Evolutionary conservation across 2,797 vertebrate species (phyloP), one percentile per base, ranked within the genome.

Genomic region (Serranus cabrilla): DNA sequence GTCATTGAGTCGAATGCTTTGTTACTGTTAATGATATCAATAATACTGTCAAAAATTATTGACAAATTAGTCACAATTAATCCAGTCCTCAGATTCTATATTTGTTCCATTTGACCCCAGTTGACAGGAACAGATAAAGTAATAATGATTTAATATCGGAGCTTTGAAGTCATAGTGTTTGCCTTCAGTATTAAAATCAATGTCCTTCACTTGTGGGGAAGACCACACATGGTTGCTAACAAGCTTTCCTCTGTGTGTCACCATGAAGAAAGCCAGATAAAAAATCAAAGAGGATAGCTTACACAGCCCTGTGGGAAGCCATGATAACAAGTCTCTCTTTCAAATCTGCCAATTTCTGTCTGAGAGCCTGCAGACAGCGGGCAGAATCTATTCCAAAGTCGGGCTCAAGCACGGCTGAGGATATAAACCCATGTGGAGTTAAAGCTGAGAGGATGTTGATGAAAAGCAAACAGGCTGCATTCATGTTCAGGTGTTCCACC

Each of bases 351-450:
- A 34, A 7, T 52, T 58, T 20, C n/a, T 59, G 55, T 18, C 27
- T 39, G 14, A 58, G 31, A 50, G 46, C 55, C 64, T 52, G 47
- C 65, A 71, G 61, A 78, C 31, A n/a, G 17, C 9, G 5, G 55
- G 50, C 31, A 9, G 25, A 66, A 69, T 76, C 57, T 50, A 14
- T 71, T 68, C 27, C 71, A 62, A 4, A 57, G 62, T 42, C 68
- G 21, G 37, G 63, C 70, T 37, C 68, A 47, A 82, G 60, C 14
- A 43, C 39, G 11, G 12, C 3, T 23, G 21, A 67, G 51, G 46
- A 57, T 18, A 40, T 45, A 70, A 68, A 45, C 11, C 11, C 61
- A 18, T 25, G 51, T 51, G 49, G 49, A 61, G 52, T 42, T 64
- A 18, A 49, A 69, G 39, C 40, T 17, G 3, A 23, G 42, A 59